phyloP scores from a whole-genome alignment of 2,113 vertebrate genomes.

The Ceratotherium simum region DNA sequence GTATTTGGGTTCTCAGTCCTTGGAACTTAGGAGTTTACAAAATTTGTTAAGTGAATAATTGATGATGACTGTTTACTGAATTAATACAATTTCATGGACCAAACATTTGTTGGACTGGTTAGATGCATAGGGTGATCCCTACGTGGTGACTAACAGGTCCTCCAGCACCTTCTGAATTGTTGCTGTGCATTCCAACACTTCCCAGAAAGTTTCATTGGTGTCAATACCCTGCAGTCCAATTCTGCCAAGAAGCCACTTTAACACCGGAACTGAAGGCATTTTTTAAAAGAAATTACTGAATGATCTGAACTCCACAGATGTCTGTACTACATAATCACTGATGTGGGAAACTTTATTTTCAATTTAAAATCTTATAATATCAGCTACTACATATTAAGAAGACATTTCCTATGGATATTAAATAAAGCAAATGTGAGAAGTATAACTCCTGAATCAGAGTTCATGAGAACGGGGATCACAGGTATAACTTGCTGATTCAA shows the following conservation, averaged over 20 bases:
- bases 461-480: not conserved
- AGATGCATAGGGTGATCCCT: rapidly evolving
- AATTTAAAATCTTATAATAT: conserved; percentile 22
- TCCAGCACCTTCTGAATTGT: not conserved
- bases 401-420: conserved; percentile 31
- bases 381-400: conserved; percentile 7
- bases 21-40: not conserved
- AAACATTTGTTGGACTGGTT: no score
- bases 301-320: conserved; percentile 28
- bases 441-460: not conserved
- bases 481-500: not conserved
- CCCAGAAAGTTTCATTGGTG: not conserved
- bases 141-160: not conserved
- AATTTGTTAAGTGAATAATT: not conserved
- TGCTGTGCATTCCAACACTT: not conserved
- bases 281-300: conserved; percentile 33
- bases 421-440: not conserved
- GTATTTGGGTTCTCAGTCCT: not conserved
- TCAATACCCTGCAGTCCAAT: not conserved
- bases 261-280: not conserved
- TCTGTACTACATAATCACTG: not conserved
- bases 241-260: conserved; percentile 63
- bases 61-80: not conserved
- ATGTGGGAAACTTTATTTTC: conserved; percentile 38
- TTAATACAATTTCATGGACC: rapidly evolving